Conservation (phyloP, 2,888 invertebrate species). For the Watsonalla cultraria region DNA sequence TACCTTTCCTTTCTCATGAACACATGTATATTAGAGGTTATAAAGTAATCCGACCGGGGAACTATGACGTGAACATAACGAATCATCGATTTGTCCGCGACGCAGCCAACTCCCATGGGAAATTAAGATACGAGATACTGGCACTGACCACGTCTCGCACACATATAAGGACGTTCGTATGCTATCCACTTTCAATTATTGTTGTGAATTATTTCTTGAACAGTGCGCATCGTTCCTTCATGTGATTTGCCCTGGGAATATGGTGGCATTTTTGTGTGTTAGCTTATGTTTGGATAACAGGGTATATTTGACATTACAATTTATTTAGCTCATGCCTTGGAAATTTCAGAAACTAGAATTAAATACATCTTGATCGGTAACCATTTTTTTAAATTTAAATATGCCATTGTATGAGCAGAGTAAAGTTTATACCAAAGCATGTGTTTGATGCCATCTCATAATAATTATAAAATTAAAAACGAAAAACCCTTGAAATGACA, state of each 20-base stretch:
- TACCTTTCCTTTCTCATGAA: not conserved
- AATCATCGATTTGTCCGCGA: slow-evolving; percentile 68
- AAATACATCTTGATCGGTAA: too few species aligned
- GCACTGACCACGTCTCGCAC: slow-evolving; percentile 55
- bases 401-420: too few species aligned
- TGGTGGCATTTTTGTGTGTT: not conserved
- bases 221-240: not conserved
- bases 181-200: slow-evolving; percentile 31
- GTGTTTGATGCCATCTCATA: too few species aligned
- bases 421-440: too few species aligned
- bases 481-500: too few species aligned
- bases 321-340: too few species aligned
- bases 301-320: too few species aligned
- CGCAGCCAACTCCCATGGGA: slow-evolving; percentile 62
- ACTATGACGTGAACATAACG: slow-evolving; percentile 51
- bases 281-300: not conserved
- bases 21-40: slow-evolving; percentile 43
- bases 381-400: too few species aligned
- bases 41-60: slow-evolving; percentile 46
- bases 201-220: slow-evolving; percentile 17
- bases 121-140: slow-evolving; percentile 65
- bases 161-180: slow-evolving; percentile 21
- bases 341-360: too few species aligned
- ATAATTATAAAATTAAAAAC: too few species aligned
- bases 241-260: not conserved